Percentiles rank a stretch among this genome's conserved stretches.
phyloP scores from a whole-genome alignment of 1,140 invertebrate species.

The Hesperophylax magnus region DNA sequence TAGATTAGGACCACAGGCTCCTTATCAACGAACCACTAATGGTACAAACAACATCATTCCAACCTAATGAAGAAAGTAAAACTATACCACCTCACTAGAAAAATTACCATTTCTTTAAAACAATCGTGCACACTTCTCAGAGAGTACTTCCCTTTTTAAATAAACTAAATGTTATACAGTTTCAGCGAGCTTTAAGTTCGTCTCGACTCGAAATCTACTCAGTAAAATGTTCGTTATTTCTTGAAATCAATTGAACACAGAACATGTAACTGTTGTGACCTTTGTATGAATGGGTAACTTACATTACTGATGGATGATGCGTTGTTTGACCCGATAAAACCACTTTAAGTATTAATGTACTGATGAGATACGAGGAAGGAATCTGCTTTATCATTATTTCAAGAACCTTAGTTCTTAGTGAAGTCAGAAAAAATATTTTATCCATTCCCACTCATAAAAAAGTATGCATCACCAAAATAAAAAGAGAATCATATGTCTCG shows the following conservation, averaged over 20 bases:
- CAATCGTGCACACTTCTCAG: background rate
- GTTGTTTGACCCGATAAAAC: constrained; percentile 28
- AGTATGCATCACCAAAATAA: background rate
- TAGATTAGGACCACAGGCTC: constrained; percentile 23
- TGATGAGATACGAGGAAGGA: constrained; percentile 31
- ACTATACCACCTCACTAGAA: background rate
- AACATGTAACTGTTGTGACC: background rate
- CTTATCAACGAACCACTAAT: constrained; percentile 31
- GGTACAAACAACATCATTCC: constrained; percentile 22
- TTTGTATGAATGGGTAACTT: constrained; percentile 12
- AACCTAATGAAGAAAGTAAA: background rate
- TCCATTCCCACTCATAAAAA: background rate
- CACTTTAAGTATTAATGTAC: constrained; percentile 38
- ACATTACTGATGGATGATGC: constrained; percentile 5
- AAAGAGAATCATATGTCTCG: no score
- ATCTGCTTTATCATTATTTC: constrained; percentile 34
- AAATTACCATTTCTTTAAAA: background rate
- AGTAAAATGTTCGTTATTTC: background rate
- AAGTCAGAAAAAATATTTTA: background rate
- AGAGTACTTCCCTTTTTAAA: background rate
- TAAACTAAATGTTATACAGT: background rate
- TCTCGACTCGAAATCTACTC: background rate
- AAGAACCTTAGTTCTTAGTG: background rate
- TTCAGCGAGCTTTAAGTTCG: background rate
- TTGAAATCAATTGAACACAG: background rate